Conservation (phyloP, 35 echinoderm and acorn worm species). For the Lytechinus variegatus region DNA sequence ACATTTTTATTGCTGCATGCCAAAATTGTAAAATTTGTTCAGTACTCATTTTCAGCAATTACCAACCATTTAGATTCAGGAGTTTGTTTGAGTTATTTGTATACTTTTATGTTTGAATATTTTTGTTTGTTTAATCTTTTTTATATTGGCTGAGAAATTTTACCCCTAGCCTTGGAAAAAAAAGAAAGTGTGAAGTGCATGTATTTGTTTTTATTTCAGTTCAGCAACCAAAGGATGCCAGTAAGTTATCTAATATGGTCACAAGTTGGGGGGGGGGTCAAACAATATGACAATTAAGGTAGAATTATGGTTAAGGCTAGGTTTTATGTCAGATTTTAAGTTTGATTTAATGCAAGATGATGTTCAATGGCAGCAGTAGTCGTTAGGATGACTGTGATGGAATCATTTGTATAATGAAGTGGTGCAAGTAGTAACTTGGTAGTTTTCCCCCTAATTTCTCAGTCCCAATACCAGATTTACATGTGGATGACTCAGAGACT, state of each 20-base stretch:
- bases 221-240: too few species aligned
- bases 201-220: not conserved
- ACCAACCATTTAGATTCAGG: not conserved
- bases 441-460: not conserved
- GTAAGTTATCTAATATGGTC: too few species aligned
- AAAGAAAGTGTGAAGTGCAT: not conserved
- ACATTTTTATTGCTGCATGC: too few species aligned
- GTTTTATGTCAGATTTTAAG: too few species aligned
- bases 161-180: not conserved
- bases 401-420: not conserved
- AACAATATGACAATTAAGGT: too few species aligned
- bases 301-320: too few species aligned
- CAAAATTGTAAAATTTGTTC: too few species aligned
- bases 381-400: too few species aligned
- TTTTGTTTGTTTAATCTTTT: not conserved
- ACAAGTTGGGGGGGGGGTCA: too few species aligned
- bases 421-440: not conserved
- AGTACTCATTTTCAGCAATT: too few species aligned
- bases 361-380: too few species aligned
- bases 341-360: too few species aligned
- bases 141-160: not conserved
- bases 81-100: not conserved
- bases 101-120: not conserved
- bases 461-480: slow-evolving; percentile 23
- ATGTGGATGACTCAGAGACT: not conserved